Evolutionary conservation across 2,797 vertebrate species (phyloP), one percentile per base, ranked within the genome.

Genomic region (Rousettus madagascariensis): DNA sequence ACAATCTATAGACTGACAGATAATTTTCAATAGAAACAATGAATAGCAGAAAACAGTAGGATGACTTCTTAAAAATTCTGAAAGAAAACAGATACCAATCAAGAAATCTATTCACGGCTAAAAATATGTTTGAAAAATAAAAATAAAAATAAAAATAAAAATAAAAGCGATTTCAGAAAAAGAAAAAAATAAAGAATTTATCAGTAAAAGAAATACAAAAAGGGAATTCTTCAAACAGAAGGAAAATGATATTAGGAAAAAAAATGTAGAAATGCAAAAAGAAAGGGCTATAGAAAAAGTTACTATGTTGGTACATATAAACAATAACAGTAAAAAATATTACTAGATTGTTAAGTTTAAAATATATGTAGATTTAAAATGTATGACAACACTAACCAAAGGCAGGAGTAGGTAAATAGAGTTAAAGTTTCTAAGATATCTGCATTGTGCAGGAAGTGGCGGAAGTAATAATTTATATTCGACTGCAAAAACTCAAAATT

Each of bases 131-230:
- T 92, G 61, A 82, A 94, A 93, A 82, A n/a, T 57, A 11, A 94
- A 92, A 96, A 84, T 63, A 38, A 8, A 93, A 93, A 86, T 55
- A 77, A 71, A 92, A 96, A 84, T 63, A 38, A 8, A 93, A 93
- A 86, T 55, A 77, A 71, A 95, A 15, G 6, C 51, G 38, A 91
- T 66, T 87, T 96, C 61, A 75, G 46, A 66, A 82, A 78, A 87
- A 68, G 51, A 38, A 68, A 74, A 84, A 96, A 75, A 30, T 36
- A 84, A 69, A 69, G 38, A 94, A 86, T 63, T 65, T 26, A 78
- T 49, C 49, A 75, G 33, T 88, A 71, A 90, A 91, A 96, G 79
- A 95, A 96, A 89, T 17, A 55, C 3, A 1, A 79, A 92, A 94
- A 90, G 5, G 1, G 16, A 55, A 5, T 53, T 53, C 33, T 90